Evolutionary conservation across 2,888 invertebrate genomes (phyloP).

Genomic region (Heliconius sara): DNA sequence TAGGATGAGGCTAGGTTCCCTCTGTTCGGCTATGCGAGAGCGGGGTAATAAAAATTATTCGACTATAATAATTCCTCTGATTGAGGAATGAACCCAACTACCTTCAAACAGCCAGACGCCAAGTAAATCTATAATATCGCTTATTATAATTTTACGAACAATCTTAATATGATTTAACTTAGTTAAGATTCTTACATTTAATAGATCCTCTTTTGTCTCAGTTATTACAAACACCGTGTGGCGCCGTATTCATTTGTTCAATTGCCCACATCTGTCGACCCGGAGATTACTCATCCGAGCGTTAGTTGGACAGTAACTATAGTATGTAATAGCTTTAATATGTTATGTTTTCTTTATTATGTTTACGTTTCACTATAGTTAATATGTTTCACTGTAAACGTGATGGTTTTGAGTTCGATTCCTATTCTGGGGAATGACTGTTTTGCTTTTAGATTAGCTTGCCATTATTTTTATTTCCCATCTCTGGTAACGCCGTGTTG

Average conservation of each 20-base stretch:
- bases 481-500: no score
- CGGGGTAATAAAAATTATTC: no score
- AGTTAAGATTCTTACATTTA: slow-evolving; percentile 1
- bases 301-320: slow-evolving; percentile 19
- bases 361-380: neutral
- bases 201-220: slow-evolving; percentile 19
- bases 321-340: slow-evolving; percentile 27
- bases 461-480: no score
- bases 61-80: no score
- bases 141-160: neutral
- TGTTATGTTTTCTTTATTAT: neutral
- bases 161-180: neutral
- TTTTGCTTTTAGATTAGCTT: no score
- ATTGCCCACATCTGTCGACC: slow-evolving; percentile 71
- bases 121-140: no score
- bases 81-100: no score
- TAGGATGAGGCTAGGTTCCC: no score
- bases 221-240: slow-evolving; percentile 49
- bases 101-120: no score
- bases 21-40: no score
- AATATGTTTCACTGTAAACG: neutral
- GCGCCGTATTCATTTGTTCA: slow-evolving; percentile 77
- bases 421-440: no score
- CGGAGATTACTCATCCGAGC: slow-evolving; percentile 52
- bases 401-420: no score